Evolutionary conservation across 2,113 vertebrate genomes (phyloP), one percentile per base, ranked within the genome.

Genomic region (Rana temporaria): DNA sequence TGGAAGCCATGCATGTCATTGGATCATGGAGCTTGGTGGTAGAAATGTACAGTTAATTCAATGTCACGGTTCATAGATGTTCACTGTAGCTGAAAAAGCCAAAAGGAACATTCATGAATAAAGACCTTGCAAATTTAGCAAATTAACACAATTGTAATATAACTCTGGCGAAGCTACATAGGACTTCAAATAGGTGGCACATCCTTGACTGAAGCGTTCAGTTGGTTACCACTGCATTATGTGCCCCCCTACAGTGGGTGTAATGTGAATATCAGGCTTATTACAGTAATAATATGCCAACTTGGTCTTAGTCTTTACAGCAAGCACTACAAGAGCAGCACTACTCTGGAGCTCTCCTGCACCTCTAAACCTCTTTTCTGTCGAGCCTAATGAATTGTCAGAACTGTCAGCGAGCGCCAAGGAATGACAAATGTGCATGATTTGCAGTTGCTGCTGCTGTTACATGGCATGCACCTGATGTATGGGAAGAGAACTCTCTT

Each of bases 401-500:
- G 92, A 94, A 92, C 92, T 95, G 94, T 95, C 94, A 95, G 90
- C 90, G 89, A 88, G 91, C 90, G 90, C 89, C 88, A 89, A 93
- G 92, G 92, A 93, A 94, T 95, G 94, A 95, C 93, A 94, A 94
- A 95, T 94, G 94, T 91, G 92, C 93, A 91, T 92, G 93, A 94
- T 94, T 93, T 94, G 91, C 90, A 81, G 90, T 85, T 48, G 85
- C 88, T 62, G 87, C 88, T 88, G 89, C 90, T 86, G 87, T 90
- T 93, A 92, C 89, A 85, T 89, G 86, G 83, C 85, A 88, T 92
- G 90, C 91, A 95, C 92, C 93, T 95, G 92, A 93, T 93, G 89
- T 93, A 92, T 92, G 89, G 86, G 91, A 90, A 86, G 86, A 91
- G 90, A 87, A 87, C 89, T 89, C 88, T 88, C 88, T 90, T 88